Conservation (phyloP, 1,140 invertebrate species). For the Polyergus mexicanus region DNA sequence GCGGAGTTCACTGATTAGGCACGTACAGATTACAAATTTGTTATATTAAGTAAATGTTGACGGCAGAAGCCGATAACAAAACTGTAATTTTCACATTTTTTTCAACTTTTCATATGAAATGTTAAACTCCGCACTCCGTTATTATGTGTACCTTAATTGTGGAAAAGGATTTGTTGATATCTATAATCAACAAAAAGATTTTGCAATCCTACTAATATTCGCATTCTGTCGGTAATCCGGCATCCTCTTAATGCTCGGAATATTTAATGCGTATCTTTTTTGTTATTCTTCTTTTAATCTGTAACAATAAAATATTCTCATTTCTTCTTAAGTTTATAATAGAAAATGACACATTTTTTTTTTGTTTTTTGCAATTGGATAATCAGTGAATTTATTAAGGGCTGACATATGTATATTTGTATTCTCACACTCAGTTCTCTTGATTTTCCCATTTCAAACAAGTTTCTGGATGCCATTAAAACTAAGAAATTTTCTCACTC, state of each 20-base stretch:
- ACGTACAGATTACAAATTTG: no score
- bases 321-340: neutral
- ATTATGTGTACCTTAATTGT: no score
- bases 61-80: no score
- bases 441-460: neutral
- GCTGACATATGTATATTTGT: neutral
- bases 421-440: neutral
- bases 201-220: no score
- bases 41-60: no score
- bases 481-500: slow-evolving; percentile 8
- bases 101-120: no score
- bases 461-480: slow-evolving; percentile 22
- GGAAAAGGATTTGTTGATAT: no score
- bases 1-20: no score
- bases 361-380: neutral
- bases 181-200: no score
- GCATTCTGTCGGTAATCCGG: no score
- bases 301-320: neutral
- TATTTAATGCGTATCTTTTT: neutral
- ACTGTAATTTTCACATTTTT: no score
- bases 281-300: neutral
- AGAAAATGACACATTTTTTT: neutral
- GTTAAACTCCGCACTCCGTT: no score
- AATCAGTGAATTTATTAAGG: neutral
- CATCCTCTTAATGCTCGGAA: neutral